These are phyloP conservation scores for Xerus inauris DNA, from an alignment of 2,113 vertebrate species.

Conservation along the genomic window DNA sequence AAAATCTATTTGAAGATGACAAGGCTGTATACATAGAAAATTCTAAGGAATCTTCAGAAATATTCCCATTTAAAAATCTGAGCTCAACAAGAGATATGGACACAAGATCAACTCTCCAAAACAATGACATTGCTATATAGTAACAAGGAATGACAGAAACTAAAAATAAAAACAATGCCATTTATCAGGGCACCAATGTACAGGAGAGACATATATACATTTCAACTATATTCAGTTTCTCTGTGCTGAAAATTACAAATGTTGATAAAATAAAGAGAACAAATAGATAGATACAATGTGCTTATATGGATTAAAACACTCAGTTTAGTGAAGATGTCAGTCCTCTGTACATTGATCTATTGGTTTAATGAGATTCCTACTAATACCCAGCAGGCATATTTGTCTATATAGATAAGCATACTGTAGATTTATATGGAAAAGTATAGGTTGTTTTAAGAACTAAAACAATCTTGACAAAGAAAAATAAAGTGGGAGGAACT, in stretches of 20 bases:
- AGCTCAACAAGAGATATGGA: neutral
- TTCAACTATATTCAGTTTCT: neutral
- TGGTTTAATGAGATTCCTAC: neutral
- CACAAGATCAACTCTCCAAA: neutral
- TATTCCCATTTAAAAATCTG: too few species aligned
- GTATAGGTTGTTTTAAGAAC: neutral
- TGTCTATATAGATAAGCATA: neutral
- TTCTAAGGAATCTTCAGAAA: too few species aligned
- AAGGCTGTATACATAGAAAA: too few species aligned
- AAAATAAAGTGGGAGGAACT: neutral
- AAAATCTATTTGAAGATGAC: too few species aligned
- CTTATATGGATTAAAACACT: neutral
- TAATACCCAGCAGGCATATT: neutral
- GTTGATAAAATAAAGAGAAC: neutral
- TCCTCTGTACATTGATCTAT: neutral
- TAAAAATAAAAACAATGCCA: neutral
- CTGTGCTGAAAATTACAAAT: neutral
- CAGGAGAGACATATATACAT: neutral
- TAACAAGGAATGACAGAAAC: neutral
- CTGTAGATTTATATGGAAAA: neutral
- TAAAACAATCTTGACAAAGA: neutral
- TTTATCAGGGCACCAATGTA: neutral
- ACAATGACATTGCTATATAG: neutral
- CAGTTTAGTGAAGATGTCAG: neutral
- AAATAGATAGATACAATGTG: neutral